These are phyloP conservation scores for Sebastes kiyomatsui DNA, from an alignment of 2,797 vertebrate species.

Conservation along the genomic window DNA sequence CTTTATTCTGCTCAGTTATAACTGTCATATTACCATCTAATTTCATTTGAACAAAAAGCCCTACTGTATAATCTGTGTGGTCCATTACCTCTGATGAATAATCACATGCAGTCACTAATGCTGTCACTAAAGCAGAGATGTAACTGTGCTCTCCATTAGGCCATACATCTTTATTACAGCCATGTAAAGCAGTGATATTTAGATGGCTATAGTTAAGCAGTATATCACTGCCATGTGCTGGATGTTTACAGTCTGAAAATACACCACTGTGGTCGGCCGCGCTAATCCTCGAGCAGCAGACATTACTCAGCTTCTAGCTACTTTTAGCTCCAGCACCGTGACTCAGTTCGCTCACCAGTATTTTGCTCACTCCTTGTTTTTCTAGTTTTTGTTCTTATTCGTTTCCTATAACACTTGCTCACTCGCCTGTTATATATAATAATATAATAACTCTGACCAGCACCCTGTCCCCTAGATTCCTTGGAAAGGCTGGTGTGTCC, in stretches of 20 bases:
- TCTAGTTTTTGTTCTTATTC: not conserved
- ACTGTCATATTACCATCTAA: not conserved
- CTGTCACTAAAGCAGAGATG: not conserved
- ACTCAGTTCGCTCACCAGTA: not conserved
- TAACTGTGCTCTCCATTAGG: not conserved
- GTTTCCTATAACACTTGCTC: not conserved
- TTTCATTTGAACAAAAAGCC: constrained; percentile 1
- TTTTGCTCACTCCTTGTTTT: not conserved
- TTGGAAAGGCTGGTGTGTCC: not conserved
- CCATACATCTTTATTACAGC: not conserved
- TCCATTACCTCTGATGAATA: not conserved
- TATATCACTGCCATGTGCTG: not conserved
- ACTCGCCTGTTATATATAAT: not conserved
- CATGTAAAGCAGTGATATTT: constrained; percentile 5
- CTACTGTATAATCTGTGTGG: not conserved
- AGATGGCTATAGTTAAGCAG: not conserved
- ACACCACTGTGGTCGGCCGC: not conserved
- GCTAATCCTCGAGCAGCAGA: constrained; percentile 40
- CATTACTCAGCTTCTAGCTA: constrained; percentile 41
- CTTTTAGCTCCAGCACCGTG: constrained; percentile 5
- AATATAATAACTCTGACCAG: not conserved
- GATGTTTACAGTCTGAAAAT: constrained; percentile 37
- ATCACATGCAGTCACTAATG: not conserved
- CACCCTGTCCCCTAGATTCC: not conserved
- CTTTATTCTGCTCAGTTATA: not conserved